Percentiles rank a stretch among this genome's conserved stretches.
phyloP scores from a whole-genome alignment of 2,888 invertebrate species.

The Hirudinaria manillensis region DNA sequence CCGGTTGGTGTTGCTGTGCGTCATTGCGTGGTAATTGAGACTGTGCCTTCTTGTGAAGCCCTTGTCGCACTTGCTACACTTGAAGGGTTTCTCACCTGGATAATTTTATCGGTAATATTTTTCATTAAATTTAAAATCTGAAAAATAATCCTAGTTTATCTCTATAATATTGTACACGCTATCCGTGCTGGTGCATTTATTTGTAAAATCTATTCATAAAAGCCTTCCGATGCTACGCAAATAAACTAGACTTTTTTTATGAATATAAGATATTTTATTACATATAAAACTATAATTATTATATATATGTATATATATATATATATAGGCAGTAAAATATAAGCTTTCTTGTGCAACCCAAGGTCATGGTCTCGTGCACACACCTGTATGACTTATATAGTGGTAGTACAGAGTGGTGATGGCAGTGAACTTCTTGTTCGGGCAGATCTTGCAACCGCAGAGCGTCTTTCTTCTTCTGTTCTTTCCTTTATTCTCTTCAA shows the following conservation, averaged over 20 bases:
- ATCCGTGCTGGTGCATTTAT: no score
- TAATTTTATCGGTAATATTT: not conserved
- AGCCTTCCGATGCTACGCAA: no score
- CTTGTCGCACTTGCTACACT: not conserved
- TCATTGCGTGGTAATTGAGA: not conserved
- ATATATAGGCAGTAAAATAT: no score
- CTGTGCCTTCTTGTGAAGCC: conserved; percentile 1
- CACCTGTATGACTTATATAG: not conserved
- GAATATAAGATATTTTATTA: no score
- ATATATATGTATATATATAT: no score
- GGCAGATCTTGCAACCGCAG: conserved; percentile 6
- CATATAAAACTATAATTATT: no score
- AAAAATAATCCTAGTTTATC: not conserved
- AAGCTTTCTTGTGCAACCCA: not conserved
- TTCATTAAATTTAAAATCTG: not conserved
- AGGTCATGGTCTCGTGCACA: not conserved
- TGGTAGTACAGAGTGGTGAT: not conserved
- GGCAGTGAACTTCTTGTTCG: conserved; percentile 1
- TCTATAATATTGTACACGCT: no score
- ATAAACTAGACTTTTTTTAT: no score
- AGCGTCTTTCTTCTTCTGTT: no score
- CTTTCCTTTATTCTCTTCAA: no score
- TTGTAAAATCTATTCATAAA: no score
- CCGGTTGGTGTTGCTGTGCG: not conserved
- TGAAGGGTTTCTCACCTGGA: not conserved